Percentiles rank a stretch among this genome's conserved stretches.
These are phyloP conservation scores for Limnephilus rhombicus DNA, from an alignment of 2,888 invertebrate genomes.

Conservation along the genomic window DNA sequence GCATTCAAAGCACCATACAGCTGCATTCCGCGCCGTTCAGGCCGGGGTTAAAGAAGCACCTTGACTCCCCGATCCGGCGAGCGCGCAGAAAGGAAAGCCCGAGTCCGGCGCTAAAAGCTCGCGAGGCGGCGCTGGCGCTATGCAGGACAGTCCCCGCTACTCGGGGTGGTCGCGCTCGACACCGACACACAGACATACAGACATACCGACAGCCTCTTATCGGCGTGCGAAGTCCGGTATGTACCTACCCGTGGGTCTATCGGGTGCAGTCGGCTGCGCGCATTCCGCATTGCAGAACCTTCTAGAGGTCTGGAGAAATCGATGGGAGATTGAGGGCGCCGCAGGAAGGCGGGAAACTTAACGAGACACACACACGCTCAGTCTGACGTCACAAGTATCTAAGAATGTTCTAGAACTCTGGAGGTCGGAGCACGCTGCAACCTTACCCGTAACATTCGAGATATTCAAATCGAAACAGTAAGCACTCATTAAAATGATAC, in stretches of 20 bases:
- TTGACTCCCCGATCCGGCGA: neutral
- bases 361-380: neutral
- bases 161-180: neutral
- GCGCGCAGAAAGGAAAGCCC: neutral
- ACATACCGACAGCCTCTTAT: too few species aligned
- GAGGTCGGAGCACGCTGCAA: too few species aligned
- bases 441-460: too few species aligned
- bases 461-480: neutral
- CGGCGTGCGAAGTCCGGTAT: neutral
- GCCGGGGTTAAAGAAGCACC: constrained; percentile 24
- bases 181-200: too few species aligned
- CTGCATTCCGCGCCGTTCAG: constrained; percentile 41
- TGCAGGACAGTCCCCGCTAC: neutral
- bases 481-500: neutral
- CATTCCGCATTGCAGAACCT: constrained; percentile 34
- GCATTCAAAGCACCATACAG: constrained; percentile 10
- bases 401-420: too few species aligned
- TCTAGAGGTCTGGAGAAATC: neutral
- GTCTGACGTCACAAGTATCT: too few species aligned
- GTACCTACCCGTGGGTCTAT: neutral
- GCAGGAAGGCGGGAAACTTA: neutral
- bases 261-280: neutral
- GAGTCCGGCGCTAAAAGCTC: neutral
- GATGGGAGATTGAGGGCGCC: neutral
- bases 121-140: neutral